A percentile compares a stretch with the other conserved stretches of the same genome.
Evolutionary conservation across 2,888 invertebrate genomes (phyloP).

Genomic region (Dasysyrphus tricinctus): DNA sequence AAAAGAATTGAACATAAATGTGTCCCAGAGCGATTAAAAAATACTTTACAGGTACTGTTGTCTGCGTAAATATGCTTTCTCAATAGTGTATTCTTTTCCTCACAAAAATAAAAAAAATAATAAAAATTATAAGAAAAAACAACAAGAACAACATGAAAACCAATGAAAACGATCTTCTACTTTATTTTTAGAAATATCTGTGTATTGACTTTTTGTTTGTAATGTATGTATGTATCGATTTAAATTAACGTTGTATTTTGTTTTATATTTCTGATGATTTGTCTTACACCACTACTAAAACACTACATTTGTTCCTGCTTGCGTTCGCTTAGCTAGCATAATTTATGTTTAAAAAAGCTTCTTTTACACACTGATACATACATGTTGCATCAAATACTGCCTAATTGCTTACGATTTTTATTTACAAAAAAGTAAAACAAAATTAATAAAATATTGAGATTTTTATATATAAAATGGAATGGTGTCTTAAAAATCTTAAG

Average conservation of each 20-base stretch:
- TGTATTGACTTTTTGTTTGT: constrained; percentile 42
- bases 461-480: constrained; percentile 16
- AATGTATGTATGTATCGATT: constrained; percentile 42
- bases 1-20: constrained; percentile 74
- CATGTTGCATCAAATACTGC: constrained; percentile 75
- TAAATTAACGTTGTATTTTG: constrained; percentile 43
- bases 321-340: constrained; percentile 64
- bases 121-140: background rate
- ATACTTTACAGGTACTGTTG: constrained; percentile 73
- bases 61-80: constrained; percentile 75
- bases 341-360: constrained; percentile 60
- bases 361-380: constrained; percentile 72
- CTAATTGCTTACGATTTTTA: constrained; percentile 72
- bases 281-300: constrained; percentile 56
- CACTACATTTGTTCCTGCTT: constrained; percentile 63
- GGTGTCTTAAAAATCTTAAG: constrained; percentile 48
- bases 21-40: constrained; percentile 71
- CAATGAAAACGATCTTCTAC: constrained; percentile 70
- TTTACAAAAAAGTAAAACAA: constrained; percentile 42
- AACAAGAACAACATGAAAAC: constrained; percentile 33
- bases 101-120: constrained; percentile 17
- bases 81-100: constrained; percentile 62
- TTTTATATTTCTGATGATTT: constrained; percentile 25
- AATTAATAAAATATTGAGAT: constrained; percentile 36
- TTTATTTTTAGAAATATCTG: constrained; percentile 66